Evolutionary conservation across 2,888 invertebrate genomes (phyloP).

Genomic region (Folsomia candida): DNA sequence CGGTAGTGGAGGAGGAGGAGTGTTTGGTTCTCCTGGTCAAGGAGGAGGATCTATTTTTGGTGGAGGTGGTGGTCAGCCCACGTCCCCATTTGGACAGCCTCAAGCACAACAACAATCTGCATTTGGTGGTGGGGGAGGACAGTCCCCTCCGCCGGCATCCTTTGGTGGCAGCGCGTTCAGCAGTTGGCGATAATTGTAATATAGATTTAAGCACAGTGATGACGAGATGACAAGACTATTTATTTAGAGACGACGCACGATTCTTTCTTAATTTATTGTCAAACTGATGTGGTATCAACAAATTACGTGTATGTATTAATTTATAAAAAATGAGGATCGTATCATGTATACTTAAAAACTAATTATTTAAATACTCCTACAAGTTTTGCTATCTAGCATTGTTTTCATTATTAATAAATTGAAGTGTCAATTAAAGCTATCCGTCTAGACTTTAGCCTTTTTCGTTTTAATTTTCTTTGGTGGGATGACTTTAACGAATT

Average conservation of each 20-base stretch:
- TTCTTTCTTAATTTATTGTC: no score
- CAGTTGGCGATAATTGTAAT: constrained; percentile 4
- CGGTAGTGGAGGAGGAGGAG: constrained; percentile 15
- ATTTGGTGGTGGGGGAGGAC: neutral
- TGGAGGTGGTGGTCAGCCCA: constrained; percentile 10
- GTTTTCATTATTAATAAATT: no score
- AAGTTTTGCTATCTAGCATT: no score
- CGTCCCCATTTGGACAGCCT: constrained; percentile 23
- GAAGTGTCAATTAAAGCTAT: no score
- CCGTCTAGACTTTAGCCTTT: constrained; percentile 30
- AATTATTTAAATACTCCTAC: no score
- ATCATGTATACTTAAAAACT: no score
- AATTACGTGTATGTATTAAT: no score
- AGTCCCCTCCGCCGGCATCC: neutral
- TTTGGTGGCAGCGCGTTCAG: constrained; percentile 3
- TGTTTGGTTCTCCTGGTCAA: constrained; percentile 6
- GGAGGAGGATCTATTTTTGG: neutral
- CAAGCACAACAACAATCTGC: constrained; percentile 13
- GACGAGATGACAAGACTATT: no score
- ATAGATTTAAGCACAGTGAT: no score
- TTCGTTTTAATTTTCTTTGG: constrained; percentile 30
- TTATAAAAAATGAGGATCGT: no score
- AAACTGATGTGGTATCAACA: no score
- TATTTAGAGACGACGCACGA: no score
- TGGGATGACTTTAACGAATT: constrained; percentile 34